phyloP scores from a whole-genome alignment of 2,797 vertebrate species.

The Bucorvus abyssinicus region DNA sequence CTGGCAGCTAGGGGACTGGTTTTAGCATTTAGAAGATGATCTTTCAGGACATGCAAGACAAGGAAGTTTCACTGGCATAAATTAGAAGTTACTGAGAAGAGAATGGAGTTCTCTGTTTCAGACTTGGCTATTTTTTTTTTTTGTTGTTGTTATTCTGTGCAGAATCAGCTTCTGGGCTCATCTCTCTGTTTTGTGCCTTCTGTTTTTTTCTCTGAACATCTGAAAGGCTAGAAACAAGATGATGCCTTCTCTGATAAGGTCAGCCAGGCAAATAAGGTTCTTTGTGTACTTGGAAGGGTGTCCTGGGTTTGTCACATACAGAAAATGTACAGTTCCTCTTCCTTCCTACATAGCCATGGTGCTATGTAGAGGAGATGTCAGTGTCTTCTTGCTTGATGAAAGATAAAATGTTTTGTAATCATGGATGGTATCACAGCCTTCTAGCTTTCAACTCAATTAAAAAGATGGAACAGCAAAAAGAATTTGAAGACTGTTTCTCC shows the following conservation, averaged over 20 bases:
- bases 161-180: background rate
- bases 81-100: background rate
- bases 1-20: background rate
- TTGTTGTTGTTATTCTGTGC: background rate
- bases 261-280: background rate
- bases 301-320: background rate
- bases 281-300: background rate
- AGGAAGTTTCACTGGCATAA: background rate
- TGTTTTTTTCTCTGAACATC: background rate
- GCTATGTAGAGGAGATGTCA: background rate
- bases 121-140: background rate
- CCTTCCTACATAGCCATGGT: background rate
- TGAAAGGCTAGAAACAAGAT: background rate
- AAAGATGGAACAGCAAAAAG: slow-evolving; percentile 5
- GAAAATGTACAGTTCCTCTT: background rate
- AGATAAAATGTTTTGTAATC: slow-evolving; percentile 10
- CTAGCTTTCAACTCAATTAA: slow-evolving; percentile 58
- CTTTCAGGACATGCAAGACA: background rate
- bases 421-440: slow-evolving; percentile 25
- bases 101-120: background rate
- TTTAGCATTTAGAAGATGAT: background rate
- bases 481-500: background rate
- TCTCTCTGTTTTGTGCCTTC: background rate
- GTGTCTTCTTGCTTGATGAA: slow-evolving; percentile 30
- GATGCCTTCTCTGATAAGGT: background rate